A percentile compares a stretch with the other conserved stretches of the same genome.
These are phyloP conservation scores for Brachyhypopomus occidentalis DNA, from an alignment of 2,113 vertebrate species.

Conservation along the genomic window DNA sequence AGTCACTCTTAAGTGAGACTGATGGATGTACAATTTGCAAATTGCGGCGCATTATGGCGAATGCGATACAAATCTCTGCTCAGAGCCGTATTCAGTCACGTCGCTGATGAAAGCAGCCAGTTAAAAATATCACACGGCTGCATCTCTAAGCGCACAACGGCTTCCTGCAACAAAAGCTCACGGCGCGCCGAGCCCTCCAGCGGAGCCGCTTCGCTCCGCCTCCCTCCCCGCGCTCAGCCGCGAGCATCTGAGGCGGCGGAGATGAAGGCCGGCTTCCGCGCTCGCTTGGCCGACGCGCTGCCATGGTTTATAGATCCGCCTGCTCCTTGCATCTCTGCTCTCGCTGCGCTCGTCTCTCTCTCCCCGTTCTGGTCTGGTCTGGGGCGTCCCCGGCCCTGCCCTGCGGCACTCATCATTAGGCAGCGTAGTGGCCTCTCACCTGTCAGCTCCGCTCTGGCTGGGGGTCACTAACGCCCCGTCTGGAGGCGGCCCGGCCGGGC, in stretches of 20 bases:
- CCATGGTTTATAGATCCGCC: slow-evolving; percentile 51
- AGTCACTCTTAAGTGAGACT: slow-evolving; percentile 15
- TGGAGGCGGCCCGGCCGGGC: slow-evolving; percentile 66
- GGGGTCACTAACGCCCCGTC: slow-evolving; percentile 71
- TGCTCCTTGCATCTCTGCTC: slow-evolving; percentile 50
- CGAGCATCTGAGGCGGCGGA: not conserved
- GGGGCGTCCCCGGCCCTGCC: slow-evolving; percentile 52
- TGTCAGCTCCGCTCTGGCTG: slow-evolving; percentile 73
- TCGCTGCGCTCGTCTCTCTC: not conserved
- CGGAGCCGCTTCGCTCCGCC: not conserved
- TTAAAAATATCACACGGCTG: slow-evolving; percentile 22
- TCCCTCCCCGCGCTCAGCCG: slow-evolving; percentile 2
- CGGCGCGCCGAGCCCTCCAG: slow-evolving; percentile 2
- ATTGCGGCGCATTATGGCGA: not conserved
- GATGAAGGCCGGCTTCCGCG: slow-evolving; percentile 38
- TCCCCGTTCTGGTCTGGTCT: slow-evolving; percentile 30
- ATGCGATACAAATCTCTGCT: slow-evolving; percentile 5
- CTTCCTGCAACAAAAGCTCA: slow-evolving; percentile 1
- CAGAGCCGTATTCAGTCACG: not conserved
- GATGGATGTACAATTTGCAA: slow-evolving; percentile 16
- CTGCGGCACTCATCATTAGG: slow-evolving; percentile 69
- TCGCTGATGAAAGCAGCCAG: slow-evolving; percentile 10
- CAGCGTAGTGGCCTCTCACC: slow-evolving; percentile 70
- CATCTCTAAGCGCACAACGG: slow-evolving; percentile 14
- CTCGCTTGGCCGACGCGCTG: slow-evolving; percentile 47